Conservation (phyloP, 2,113 vertebrate species). For the Bos taurus region DNA sequence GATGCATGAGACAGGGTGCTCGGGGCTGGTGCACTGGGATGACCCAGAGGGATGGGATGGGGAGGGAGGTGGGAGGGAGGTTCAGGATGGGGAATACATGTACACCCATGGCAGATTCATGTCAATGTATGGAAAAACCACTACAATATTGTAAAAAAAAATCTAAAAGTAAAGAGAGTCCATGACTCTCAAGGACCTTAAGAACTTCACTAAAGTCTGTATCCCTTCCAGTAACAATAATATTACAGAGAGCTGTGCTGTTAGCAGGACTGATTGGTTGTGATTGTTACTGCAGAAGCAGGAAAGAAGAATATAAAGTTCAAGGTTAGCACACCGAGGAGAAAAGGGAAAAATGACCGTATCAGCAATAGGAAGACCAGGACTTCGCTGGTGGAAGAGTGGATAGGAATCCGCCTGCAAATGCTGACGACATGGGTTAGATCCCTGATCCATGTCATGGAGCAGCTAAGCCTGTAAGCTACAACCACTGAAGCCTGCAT, state of each 20-base stretch:
- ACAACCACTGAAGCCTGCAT: neutral
- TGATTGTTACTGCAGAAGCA: neutral
- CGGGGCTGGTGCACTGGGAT: too few relatives aligned
- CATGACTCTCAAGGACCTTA: neutral
- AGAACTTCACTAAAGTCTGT: neutral
- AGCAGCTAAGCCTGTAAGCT: neutral
- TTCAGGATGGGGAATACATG: too few relatives aligned
- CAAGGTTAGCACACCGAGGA: neutral
- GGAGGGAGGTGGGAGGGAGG: accelerated
- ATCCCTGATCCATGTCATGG: neutral
- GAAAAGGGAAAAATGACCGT: neutral
- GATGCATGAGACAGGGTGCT: too few relatives aligned
- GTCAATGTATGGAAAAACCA: too few relatives aligned
- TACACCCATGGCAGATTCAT: too few relatives aligned
- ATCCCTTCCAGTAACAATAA: neutral
- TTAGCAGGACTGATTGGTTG: accelerated
- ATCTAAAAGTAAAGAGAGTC: neutral
- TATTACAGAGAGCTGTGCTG: neutral
- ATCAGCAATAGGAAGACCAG: neutral
- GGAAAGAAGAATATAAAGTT: neutral
- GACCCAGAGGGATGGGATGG: too few relatives aligned
- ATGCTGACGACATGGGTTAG: neutral
- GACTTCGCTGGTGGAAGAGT: neutral
- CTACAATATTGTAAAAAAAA: too few relatives aligned
- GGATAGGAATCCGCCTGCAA: neutral